phyloP scores from a whole-genome alignment of 2,797 vertebrate genomes.

The Siniperca undulata region DNA sequence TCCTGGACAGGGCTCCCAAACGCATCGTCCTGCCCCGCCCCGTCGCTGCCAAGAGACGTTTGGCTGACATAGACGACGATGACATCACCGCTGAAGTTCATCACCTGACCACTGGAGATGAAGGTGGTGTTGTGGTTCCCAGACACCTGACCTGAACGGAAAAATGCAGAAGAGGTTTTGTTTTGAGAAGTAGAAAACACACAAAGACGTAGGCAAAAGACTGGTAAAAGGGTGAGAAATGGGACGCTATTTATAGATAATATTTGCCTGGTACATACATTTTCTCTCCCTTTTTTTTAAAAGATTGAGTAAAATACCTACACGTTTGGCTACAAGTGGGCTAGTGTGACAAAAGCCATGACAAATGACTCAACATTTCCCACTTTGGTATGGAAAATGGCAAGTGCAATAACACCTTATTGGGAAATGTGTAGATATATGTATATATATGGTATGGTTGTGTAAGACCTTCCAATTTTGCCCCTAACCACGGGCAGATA shows the following conservation, averaged over 20 bases:
- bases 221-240: not conserved
- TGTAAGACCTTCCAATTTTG: slow-evolving; percentile 5
- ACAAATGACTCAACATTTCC: slow-evolving; percentile 15
- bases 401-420: not conserved
- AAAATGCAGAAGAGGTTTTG: not conserved
- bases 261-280: not conserved
- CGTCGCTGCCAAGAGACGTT: slow-evolving; percentile 87
- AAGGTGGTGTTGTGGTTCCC: slow-evolving; percentile 98
- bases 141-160: slow-evolving; percentile 90
- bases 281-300: not conserved
- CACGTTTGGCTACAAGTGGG: not conserved
- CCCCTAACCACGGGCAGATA: slow-evolving; percentile 11
- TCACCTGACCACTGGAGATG: slow-evolving; percentile 97
- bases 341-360: not conserved
- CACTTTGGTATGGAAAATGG: not conserved
- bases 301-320: not conserved
- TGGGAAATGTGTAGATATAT: slow-evolving; percentile 20
- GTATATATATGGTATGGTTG: slow-evolving; percentile 5
- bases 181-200: not conserved
- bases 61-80: slow-evolving; percentile 97
- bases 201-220: not conserved
- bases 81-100: slow-evolving; percentile 98
- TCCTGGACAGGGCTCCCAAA: slow-evolving; percentile 94
- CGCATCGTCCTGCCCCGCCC: slow-evolving; percentile 78
- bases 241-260: not conserved